Evolutionary conservation across 2,888 invertebrate species (phyloP), one percentile per base, ranked within the genome.

Genomic region (Dasysyrphus tricinctus): DNA sequence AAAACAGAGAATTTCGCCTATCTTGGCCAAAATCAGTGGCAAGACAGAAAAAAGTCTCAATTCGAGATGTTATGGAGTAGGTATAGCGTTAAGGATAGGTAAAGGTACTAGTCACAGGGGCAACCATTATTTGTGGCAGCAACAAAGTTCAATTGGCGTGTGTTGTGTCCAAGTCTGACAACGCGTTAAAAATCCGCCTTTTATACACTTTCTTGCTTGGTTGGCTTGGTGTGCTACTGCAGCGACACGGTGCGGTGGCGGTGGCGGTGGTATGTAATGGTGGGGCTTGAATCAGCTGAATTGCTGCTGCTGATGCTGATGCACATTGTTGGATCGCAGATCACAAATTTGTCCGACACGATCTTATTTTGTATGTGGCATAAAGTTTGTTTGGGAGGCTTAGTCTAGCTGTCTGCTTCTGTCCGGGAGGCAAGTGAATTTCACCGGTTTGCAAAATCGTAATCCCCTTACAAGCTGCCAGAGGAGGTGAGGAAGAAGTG

Each of bases 261-360:
- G 19, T 24, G 49, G 12, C 29, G 32, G 32, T 44, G 47, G 7
- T 12, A 24, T 6, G 51, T 24, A 5, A 6, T 54, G 12, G 57
- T 39, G 19, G 3, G 11, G 42, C 67, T 51, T 19, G 34, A 56
- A 56, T 34, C 56, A n/a, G 65, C 57, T 34, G 14, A 51, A 59
- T 49, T 65, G 59, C 56, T 63, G 74, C 19, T 19, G 19, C 19
- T 4, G 24, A 8, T 59, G 59, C 70, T 54, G 24, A 24, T 24
- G 75, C 39, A 76, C 67, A 85, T 65, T 67, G 67, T 67, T 65
- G 65, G 19, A 74, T 77, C 80, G 77, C 19, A 72, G 85, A 80
- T 76, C 81, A 67, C 81, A 81, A 86, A 86, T 86, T 86, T 86
- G 86, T 86, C 78, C 78, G 77, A 86, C 86, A 86, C 86, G 86